A percentile compares a stretch with the other conserved stretches of the same genome.
phyloP scores from a whole-genome alignment of 2,113 vertebrate species.

The Pholis gunnellus region DNA sequence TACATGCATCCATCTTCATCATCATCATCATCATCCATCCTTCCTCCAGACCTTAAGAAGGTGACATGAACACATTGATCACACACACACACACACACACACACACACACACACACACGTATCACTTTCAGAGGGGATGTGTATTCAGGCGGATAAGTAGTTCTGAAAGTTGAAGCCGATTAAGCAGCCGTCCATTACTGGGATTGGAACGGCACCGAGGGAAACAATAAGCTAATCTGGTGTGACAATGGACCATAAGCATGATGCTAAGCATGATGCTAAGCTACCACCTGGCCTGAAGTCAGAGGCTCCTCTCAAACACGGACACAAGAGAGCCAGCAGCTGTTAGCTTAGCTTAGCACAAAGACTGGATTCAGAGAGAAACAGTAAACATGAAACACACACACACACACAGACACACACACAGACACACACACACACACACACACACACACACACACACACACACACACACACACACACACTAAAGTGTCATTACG shows the following conservation, averaged over 20 bases:
- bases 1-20: background rate
- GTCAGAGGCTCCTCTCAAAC: background rate
- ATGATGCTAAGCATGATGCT: slow-evolving; percentile 56
- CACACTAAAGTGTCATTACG: no score
- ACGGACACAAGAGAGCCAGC: background rate
- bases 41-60: background rate
- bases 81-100: slow-evolving; percentile 24
- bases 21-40: background rate
- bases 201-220: slow-evolving; percentile 60
- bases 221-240: slow-evolving; percentile 61
- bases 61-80: background rate
- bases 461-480: no score
- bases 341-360: background rate
- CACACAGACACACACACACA: no score
- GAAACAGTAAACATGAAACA: background rate
- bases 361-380: background rate
- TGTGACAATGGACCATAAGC: slow-evolving; percentile 69
- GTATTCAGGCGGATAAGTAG: slow-evolving; percentile 56
- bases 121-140: slow-evolving; percentile 53
- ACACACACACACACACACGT: slow-evolving; percentile 16
- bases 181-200: slow-evolving; percentile 75
- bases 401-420: no score
- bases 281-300: slow-evolving; percentile 57
- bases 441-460: no score
- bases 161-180: slow-evolving; percentile 73